Evolutionary conservation across 92 coral and sea anemone genomes (phyloP), one percentile per base, ranked within the genome.

Genomic region (Anthopleura xanthogrammica): DNA sequence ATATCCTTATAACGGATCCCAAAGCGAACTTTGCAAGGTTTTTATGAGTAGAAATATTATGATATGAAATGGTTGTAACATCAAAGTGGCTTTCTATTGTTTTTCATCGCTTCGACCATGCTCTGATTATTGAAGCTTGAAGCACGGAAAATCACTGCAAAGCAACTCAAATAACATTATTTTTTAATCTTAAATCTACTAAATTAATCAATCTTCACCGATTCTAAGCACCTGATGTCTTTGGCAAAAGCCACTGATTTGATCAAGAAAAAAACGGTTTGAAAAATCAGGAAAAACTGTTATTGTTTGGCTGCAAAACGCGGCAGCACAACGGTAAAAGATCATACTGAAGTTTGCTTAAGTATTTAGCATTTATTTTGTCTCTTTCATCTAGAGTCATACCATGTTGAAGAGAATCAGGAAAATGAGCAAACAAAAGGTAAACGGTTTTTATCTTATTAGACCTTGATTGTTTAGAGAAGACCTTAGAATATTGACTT

Each of bases 391-490:
- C 65, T 16, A 50, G 65, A 46, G 2, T 56, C 46, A 56, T 40
- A 79, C 70, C 11, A 56, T 56, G 72, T 29, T 46, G 54, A 79
- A 81, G 23, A 46, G 75, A 48, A 62, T 81, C 66, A 81, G 84
- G 56, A 81, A 81, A 24, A 62, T 80, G 40, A 81, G 84, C 48
- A 81, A 54, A 70, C 19, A 56, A 68, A 81, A 81, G 84, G 84
- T 81, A 42, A 68, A 29, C 22, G 39, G n/a, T 71, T 36, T 41
- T 20, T 41, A 12, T 79, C 74, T 62, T 62, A 62, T 62, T 62
- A 20, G 74, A n/a, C 42, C 29, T 7, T 68, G 12, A 68, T 36
- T 68, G 74, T 68, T 68, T 68, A 12, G 16, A 12, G 41, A 68
- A 68, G 74, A 3, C 29, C 41, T 68, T 68, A 77, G 17, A 48